phyloP scores from a whole-genome alignment of 2,888 invertebrate species.

The Melolontha melolontha region DNA sequence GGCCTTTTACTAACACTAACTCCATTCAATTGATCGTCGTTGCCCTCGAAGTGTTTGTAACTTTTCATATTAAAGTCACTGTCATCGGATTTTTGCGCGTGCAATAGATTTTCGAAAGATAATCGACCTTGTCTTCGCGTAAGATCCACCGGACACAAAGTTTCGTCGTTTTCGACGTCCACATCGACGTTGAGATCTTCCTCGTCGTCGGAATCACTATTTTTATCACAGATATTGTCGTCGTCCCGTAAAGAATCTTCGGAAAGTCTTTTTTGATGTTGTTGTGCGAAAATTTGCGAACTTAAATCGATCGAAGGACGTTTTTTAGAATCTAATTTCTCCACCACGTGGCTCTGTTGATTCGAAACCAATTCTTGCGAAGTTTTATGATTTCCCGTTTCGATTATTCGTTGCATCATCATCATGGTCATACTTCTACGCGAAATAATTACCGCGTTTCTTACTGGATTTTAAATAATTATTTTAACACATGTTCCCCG shows the following conservation, averaged over 20 bases:
- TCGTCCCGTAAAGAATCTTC: conserved; percentile 61
- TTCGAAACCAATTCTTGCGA: conserved; percentile 48
- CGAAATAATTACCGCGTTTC: not conserved
- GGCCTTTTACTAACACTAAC: conserved; percentile 55
- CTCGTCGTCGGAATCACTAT: conserved; percentile 55
- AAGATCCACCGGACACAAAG: conserved; percentile 65
- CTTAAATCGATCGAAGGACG: conserved; percentile 53
- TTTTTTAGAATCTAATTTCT: conserved; percentile 52
- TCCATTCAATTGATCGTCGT: conserved; percentile 44
- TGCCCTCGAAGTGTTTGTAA: conserved; percentile 41
- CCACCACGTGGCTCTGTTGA: conserved; percentile 41
- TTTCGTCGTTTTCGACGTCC: conserved; percentile 64
- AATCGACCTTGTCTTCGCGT: conserved; percentile 62
- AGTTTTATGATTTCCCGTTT: conserved; percentile 54
- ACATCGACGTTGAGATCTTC: conserved; percentile 59
- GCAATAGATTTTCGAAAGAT: conserved; percentile 56
- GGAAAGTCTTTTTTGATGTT: conserved; percentile 60
- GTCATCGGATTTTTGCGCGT: conserved; percentile 55
- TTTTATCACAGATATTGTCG: conserved; percentile 60
- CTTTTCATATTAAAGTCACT: conserved; percentile 54
- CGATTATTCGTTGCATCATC: conserved; percentile 66
- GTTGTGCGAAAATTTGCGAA: conserved; percentile 59
- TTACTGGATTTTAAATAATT: not conserved
- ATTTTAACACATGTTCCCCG: conserved; percentile 18
- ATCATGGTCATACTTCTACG: conserved; percentile 65